Conservation (phyloP, 2,113 vertebrate species). For the zebrafish (Danio rerio) region GRCz12tu NC_133186.1:7830501-7831000, state of each 20-base stretch:
- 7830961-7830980: slow-evolving; percentile 84
- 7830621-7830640: slow-evolving; percentile 99
- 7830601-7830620: slow-evolving; percentile 94
- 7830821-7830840: slow-evolving; percentile 96
- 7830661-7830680: slow-evolving; percentile 96
- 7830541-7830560: slow-evolving; percentile 91
- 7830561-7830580: slow-evolving; percentile 86
- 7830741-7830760: slow-evolving; percentile 63
- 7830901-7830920: slow-evolving; percentile 98
- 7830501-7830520: slow-evolving; percentile 97
- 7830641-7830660: slow-evolving; percentile 95
- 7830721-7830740: slow-evolving; percentile 54
- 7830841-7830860: slow-evolving; percentile 89
- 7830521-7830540: slow-evolving; percentile 95
- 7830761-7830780: slow-evolving; percentile 77
- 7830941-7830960: slow-evolving; percentile 93
- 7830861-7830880: slow-evolving; percentile 94
- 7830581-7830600: slow-evolving; percentile 92
- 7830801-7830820: slow-evolving; percentile 89
- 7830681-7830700: slow-evolving; percentile 89
- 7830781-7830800: slow-evolving; percentile 87
- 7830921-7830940: slow-evolving; percentile 87
- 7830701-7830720: slow-evolving; percentile 54
- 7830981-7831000: slow-evolving; percentile 82
- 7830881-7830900: slow-evolving; percentile 99